Conservation (phyloP, 2,113 vertebrate genomes). For the Alethe diademata region DNA sequence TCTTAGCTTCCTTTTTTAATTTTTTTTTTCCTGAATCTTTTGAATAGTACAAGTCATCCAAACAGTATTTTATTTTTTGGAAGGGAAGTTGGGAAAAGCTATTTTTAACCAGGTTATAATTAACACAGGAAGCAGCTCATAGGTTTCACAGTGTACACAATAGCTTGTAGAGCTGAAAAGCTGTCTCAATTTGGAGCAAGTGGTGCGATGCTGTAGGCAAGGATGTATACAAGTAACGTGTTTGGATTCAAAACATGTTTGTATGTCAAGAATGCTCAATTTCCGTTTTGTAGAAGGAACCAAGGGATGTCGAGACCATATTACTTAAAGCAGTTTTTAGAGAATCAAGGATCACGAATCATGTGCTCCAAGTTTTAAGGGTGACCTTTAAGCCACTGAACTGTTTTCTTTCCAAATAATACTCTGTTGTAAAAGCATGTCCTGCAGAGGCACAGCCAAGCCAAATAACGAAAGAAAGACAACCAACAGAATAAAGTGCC, state of each 20-base stretch:
- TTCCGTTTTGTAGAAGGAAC: background rate
- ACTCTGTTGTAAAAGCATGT: background rate
- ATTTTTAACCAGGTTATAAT: background rate
- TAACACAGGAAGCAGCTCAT: background rate
- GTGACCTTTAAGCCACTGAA: background rate
- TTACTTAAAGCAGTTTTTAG: background rate
- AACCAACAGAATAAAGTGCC: background rate
- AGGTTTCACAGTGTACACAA: background rate
- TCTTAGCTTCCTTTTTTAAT: background rate
- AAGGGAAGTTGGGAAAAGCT: background rate
- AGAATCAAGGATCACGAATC: background rate
- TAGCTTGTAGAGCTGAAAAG: background rate
- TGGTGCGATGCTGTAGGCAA: background rate
- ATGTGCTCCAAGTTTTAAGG: background rate
- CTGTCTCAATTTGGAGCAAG: background rate
- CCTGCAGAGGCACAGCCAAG: background rate
- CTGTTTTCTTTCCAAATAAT: background rate
- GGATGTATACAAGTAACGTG: rapidly evolving
- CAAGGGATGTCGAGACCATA: background rate
- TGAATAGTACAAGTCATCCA: background rate
- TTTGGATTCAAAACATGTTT: background rate
- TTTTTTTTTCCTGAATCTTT: background rate
- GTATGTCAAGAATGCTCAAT: background rate
- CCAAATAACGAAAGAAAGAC: background rate
- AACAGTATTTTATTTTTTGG: background rate